phyloP scores from a whole-genome alignment of 37 sponge, comb jelly and placozoan species.

The Aplysina aerophoba region DNA sequence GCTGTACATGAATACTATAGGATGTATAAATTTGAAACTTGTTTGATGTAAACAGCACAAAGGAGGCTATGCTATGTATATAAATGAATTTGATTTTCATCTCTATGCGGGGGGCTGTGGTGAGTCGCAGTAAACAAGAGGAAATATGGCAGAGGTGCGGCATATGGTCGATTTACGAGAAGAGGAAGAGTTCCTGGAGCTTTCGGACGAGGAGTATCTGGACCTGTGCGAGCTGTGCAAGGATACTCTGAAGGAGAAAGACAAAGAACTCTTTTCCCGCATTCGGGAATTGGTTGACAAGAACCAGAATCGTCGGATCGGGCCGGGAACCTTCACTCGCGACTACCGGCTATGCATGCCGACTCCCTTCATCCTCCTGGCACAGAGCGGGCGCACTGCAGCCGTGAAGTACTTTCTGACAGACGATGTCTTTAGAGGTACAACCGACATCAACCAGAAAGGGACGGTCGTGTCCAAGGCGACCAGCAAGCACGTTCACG shows the following conservation, averaged over 20 bases:
- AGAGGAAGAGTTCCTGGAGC: neutral
- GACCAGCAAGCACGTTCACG: conserved; percentile 81
- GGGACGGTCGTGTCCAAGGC: conserved; percentile 74
- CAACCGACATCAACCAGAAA: conserved; percentile 60
- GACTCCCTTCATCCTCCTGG: conserved; percentile 70
- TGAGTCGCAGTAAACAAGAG: neutral
- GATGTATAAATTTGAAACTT: too few species aligned
- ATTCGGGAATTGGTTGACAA: neutral
- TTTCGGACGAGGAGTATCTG: conserved; percentile 13
- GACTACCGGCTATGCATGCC: conserved; percentile 49
- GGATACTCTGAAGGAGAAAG: neutral
- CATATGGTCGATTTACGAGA: conserved; percentile 23
- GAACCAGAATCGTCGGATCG: conserved; percentile 16
- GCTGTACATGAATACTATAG: too few species aligned
- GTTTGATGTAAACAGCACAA: too few species aligned
- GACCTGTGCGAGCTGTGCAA: conserved; percentile 3
- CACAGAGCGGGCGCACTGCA: conserved; percentile 59
- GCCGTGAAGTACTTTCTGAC: conserved; percentile 61
- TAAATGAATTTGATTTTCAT: too few species aligned
- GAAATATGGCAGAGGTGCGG: conserved; percentile 4
- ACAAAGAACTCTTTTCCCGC: neutral
- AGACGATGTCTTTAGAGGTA: conserved; percentile 3
- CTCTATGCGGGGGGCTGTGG: too few species aligned
- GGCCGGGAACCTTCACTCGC: conserved; percentile 60
- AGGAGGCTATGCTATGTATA: too few species aligned